Conservation (phyloP, 2,888 invertebrate genomes). For the Synergus itoensis region DNA sequence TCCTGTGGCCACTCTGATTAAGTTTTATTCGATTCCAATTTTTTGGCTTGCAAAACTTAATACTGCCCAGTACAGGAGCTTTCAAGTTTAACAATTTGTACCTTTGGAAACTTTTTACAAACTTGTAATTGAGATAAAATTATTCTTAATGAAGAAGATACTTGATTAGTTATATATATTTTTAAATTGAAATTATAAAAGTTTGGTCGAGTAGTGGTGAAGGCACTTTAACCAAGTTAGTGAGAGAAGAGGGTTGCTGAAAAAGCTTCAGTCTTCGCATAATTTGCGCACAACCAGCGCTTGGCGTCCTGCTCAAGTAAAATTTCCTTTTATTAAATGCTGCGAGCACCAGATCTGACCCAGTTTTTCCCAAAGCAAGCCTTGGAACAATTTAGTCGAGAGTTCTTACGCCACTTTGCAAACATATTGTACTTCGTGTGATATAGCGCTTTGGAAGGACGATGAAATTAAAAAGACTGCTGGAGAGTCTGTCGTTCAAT, state of each 20-base stretch:
- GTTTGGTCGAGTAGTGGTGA: neutral
- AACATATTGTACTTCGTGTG: constrained; percentile 39
- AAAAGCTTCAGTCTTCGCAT: constrained; percentile 20
- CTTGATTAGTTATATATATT: neutral
- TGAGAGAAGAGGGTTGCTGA: constrained; percentile 27
- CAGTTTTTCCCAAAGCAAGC: constrained; percentile 40
- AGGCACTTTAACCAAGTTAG: constrained; percentile 26
- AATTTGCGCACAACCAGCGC: constrained; percentile 36
- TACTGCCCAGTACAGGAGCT: no score
- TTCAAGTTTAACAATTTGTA: no score
- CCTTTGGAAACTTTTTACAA: no score
- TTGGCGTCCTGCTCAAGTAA: constrained; percentile 4
- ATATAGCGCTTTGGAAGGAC: constrained; percentile 14
- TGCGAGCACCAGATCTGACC: constrained; percentile 32
- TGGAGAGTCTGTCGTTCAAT: constrained; percentile 12
- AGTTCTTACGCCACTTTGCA: constrained; percentile 39
- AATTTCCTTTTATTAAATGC: constrained; percentile 39
- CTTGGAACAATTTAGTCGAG: constrained; percentile 37
- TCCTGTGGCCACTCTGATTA: no score
- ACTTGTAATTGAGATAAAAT: no score
- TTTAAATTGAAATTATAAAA: neutral
- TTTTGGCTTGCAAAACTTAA: no score
- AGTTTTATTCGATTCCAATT: no score
- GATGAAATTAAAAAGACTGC: constrained; percentile 37
- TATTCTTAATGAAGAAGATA: neutral